Conservation (phyloP, 2,888 invertebrate genomes). For the Poecilus cupreus region DNA sequence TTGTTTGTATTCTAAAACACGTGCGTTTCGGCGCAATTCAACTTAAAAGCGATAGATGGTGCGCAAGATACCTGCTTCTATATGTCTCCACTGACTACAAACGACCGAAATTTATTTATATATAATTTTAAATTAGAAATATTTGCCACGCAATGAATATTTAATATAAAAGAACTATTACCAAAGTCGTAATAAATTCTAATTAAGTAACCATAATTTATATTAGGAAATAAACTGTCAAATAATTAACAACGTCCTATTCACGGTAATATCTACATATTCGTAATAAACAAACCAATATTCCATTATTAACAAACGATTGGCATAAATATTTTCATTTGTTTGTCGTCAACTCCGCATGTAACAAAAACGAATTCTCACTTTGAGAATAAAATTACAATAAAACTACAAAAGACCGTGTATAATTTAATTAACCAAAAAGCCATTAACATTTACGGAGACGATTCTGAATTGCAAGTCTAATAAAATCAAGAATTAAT, state of each 20-base stretch:
- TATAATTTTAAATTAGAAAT: too few relatives aligned
- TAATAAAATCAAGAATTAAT: not conserved
- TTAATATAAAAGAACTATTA: too few relatives aligned
- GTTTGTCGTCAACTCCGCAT: not conserved
- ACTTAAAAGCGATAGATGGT: too few relatives aligned
- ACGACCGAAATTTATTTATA: too few relatives aligned
- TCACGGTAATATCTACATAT: not conserved
- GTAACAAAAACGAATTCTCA: not conserved
- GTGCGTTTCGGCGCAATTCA: too few relatives aligned
- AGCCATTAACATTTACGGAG: not conserved
- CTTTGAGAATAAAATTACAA: slow-evolving; percentile 8
- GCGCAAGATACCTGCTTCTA: too few relatives aligned
- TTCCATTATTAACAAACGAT: not conserved
- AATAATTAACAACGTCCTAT: too few relatives aligned
- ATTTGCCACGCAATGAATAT: too few relatives aligned
- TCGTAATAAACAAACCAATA: slow-evolving; percentile 1
- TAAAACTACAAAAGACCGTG: not conserved
- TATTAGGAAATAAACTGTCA: too few relatives aligned
- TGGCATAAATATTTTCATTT: not conserved
- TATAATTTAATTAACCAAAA: slow-evolving; percentile 17
- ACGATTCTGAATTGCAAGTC: not conserved
- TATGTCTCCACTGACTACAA: too few relatives aligned
- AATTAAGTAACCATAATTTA: not conserved
- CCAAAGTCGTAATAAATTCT: not conserved
- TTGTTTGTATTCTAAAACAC: too few relatives aligned